Conservation (phyloP, 1,140 invertebrate genomes). For the Probaryconus sp. region DNA sequence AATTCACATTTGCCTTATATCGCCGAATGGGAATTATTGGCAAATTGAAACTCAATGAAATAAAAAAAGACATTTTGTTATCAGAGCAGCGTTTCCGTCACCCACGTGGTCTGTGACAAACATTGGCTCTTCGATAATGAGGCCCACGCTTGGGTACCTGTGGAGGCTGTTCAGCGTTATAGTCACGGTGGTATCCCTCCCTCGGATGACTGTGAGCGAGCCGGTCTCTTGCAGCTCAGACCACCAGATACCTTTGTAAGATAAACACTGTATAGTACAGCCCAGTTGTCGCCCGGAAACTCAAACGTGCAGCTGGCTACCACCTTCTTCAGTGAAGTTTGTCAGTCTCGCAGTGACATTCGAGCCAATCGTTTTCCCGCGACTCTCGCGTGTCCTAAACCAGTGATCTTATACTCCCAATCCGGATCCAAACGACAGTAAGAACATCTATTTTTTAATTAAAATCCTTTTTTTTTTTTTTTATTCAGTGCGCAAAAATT, state of each 20-base stretch:
- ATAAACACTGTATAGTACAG: conserved; percentile 67
- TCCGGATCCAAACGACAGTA: too few relatives aligned
- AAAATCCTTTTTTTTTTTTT: too few relatives aligned
- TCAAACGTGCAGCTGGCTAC: conserved; percentile 58
- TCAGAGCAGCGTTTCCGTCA: conserved; percentile 24
- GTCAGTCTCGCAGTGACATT: conserved; percentile 49
- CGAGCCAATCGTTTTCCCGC: conserved; percentile 32
- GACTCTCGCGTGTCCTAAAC: conserved; percentile 7
- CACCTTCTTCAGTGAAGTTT: conserved; percentile 53
- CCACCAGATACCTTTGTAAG: conserved; percentile 69
- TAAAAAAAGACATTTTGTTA: conserved; percentile 7
- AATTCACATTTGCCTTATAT: too few relatives aligned
- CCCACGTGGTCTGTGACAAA: conserved; percentile 31
- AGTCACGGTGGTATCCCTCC: conserved; percentile 46
- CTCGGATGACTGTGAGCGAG: conserved; percentile 26
- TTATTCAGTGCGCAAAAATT: too few relatives aligned
- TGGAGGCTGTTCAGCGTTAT: conserved; percentile 41
- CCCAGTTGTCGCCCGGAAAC: conserved; percentile 69
- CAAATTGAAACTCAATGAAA: neutral
- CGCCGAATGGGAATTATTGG: neutral
- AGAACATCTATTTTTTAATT: too few relatives aligned
- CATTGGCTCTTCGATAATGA: conserved; percentile 38
- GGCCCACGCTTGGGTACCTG: conserved; percentile 43
- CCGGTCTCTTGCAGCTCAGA: conserved; percentile 56
- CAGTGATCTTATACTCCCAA: too few relatives aligned